These are phyloP conservation scores for Drosophila acutilabella DNA, from an alignment of 2,888 invertebrate genomes.

Conservation along the genomic window DNA sequence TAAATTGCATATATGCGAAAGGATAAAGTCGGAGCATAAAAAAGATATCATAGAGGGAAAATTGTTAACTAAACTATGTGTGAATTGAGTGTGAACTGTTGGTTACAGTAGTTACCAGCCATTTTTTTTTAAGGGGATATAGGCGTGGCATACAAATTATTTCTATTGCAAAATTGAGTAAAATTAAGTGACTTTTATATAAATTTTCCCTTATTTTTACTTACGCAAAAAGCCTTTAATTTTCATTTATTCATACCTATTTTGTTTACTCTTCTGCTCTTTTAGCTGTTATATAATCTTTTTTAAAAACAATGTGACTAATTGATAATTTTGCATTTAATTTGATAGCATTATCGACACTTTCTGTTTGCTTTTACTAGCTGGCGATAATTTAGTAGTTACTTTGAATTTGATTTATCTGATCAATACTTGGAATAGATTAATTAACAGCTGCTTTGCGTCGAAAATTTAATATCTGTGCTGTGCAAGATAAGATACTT, in stretches of 20 bases:
- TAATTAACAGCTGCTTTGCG: background rate
- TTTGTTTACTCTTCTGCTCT: too few relatives aligned
- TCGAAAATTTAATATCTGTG: background rate
- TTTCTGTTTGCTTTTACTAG: background rate
- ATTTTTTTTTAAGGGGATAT: too few relatives aligned
- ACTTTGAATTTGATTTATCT: constrained; percentile 12
- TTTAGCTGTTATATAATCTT: background rate
- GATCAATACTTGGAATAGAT: constrained; percentile 10
- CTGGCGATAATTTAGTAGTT: constrained; percentile 24
- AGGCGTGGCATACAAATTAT: too few relatives aligned
- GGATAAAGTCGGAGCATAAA: constrained; percentile 67
- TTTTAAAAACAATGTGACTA: background rate
- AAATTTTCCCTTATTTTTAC: too few relatives aligned
- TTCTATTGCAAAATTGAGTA: too few relatives aligned
- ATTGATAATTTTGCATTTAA: background rate
- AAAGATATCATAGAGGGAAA: constrained; percentile 1
- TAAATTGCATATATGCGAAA: constrained; percentile 76
- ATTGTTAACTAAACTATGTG: too few relatives aligned
- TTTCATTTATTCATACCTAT: too few relatives aligned
- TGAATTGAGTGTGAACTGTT: background rate
- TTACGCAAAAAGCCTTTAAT: too few relatives aligned
- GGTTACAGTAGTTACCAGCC: too few relatives aligned
- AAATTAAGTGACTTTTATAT: too few relatives aligned
- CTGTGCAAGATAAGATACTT: constrained; percentile 3
- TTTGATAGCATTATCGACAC: constrained; percentile 11